Evolutionary conservation across 2,113 vertebrate species (phyloP).

Genomic region (Leptodactylus fuscus): DNA sequence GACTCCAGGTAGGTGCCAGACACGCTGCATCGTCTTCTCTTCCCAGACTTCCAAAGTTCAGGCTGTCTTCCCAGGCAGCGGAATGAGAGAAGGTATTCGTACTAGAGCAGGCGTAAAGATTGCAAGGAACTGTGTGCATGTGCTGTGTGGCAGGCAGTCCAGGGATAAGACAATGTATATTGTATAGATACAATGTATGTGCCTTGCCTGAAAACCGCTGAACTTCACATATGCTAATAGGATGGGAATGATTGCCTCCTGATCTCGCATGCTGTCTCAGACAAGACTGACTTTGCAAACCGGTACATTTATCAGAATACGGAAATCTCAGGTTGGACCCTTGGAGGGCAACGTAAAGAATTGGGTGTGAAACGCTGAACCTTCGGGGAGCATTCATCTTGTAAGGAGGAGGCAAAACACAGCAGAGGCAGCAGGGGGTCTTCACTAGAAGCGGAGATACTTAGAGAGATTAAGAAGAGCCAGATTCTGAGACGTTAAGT

Average conservation of each 20-base stretch:
- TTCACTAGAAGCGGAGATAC: background rate
- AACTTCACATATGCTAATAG: background rate
- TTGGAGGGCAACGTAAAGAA: background rate
- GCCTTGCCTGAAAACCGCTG: too few relatives aligned
- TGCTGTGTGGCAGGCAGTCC: background rate
- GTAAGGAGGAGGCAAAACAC: background rate
- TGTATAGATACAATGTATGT: background rate
- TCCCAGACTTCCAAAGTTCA: conserved; percentile 64
- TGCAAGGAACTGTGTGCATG: background rate
- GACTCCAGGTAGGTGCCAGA: conserved; percentile 87
- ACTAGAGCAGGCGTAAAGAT: background rate
- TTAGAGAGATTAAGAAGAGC: background rate
- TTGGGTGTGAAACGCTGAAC: background rate
- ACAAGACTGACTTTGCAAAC: background rate
- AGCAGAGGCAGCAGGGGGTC: background rate
- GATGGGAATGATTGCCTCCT: background rate
- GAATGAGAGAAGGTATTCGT: conserved; percentile 6
- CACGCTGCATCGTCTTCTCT: background rate
- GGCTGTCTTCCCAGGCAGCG: conserved; percentile 56
- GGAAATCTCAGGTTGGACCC: too few relatives aligned
- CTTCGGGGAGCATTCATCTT: background rate
- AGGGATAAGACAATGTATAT: background rate
- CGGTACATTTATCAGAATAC: background rate
- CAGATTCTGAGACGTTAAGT: background rate
- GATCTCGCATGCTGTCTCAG: background rate